Evolutionary conservation across 2,888 invertebrate genomes (phyloP), one percentile per base, ranked within the genome.

Genomic region (Cheilosia vernalis): DNA sequence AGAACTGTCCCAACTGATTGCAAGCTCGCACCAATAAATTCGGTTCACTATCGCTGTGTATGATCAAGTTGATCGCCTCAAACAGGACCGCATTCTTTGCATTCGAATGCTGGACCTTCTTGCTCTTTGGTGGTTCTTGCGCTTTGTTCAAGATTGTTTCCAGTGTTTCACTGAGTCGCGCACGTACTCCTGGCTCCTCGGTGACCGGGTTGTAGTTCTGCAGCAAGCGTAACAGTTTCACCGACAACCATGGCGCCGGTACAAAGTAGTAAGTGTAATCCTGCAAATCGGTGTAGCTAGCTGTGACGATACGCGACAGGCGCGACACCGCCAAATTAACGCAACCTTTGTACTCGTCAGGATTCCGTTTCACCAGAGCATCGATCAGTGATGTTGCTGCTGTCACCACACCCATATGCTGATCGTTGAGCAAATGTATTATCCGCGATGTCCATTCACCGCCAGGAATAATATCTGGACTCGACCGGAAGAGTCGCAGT

Each of bases 221-320:
- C 87, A 99, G 93, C 84, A 99, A 94, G 89, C 99, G 95, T 87
- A 99, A 93, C 77, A 99, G 93, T 93, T 99, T 99, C 19, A 99
- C 99, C 79, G 99, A 99, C 42, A 99, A 94, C 99, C 99, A 99
- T 17, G 99, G 99, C n/a, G 99, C 99, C 88, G 99, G 99, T 86
- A 99, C 99, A 94, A 99, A 99, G 92, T 99, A 99, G 92, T 99
- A 99, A 4, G 99, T 99, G 92, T 99, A 99, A 93, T 99, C 99
- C 93, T 99, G 99, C 87, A 99, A 94, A 93, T 99, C 99, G 88
- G 99, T 99, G 91, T 99, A 99, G 90, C 98, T 99, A 60, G 99
- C 97, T 72, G 99, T 99, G 7, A 99, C 99, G 93, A 99, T 99
- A 91, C 99, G 94, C 92, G 98, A 98, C 49, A 99, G 94, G 89